These are phyloP conservation scores for Chinchilla lanigera DNA, from an alignment of 2,113 vertebrate species.

Conservation along the genomic window DNA sequence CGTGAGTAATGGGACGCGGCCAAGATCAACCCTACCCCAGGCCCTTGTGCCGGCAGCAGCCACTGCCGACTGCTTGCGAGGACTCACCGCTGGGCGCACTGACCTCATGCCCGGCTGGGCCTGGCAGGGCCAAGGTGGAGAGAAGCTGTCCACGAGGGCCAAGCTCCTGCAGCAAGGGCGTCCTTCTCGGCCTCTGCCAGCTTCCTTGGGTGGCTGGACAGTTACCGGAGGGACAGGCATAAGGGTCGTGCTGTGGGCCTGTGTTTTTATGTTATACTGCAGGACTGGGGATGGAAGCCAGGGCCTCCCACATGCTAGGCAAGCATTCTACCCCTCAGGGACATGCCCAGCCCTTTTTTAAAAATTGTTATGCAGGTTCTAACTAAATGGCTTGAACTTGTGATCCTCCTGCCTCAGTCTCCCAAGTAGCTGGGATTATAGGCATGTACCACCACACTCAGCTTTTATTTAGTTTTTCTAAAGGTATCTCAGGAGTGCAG, in stretches of 20 bases:
- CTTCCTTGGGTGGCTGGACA: rapidly evolving
- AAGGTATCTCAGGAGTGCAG: neutral
- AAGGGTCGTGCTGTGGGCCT: neutral
- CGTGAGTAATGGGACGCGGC: neutral
- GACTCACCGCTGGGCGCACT: neutral
- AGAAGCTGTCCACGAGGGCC: neutral
- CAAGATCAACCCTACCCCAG: neutral
- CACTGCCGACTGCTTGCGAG: neutral
- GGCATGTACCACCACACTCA: neutral
- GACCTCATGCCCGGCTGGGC: neutral
- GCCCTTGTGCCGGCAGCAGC: neutral
- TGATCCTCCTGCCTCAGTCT: neutral
- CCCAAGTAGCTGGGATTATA: neutral
- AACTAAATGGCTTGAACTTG: neutral
- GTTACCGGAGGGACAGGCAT: neutral
- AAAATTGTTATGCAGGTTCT: neutral
- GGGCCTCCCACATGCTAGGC: neutral
- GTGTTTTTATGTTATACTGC: neutral
- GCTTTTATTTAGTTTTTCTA: neutral
- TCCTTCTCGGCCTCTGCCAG: rapidly evolving
- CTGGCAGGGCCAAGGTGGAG: neutral
- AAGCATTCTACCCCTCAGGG: neutral
- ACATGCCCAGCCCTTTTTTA: neutral
- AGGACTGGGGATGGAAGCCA: neutral
- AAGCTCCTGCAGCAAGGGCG: neutral